Conservation (phyloP, 2,113 vertebrate species). For the Otus sunia region DNA sequence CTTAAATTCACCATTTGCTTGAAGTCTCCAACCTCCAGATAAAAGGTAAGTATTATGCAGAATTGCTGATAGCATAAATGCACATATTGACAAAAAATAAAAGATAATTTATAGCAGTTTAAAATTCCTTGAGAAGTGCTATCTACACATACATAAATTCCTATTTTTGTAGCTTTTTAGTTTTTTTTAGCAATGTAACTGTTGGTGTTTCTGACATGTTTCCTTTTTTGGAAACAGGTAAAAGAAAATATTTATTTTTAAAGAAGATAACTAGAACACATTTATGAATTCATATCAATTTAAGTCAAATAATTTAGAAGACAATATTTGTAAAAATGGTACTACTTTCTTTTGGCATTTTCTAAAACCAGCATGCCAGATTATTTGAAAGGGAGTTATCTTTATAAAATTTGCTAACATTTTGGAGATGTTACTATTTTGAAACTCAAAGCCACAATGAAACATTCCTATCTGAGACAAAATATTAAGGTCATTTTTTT, state of each 20-base stretch:
- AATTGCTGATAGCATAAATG: background rate
- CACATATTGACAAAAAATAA: background rate
- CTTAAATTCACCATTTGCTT: background rate
- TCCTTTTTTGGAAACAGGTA: background rate
- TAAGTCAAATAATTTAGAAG: background rate
- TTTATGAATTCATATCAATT: background rate
- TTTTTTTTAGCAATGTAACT: background rate
- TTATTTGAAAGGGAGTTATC: background rate
- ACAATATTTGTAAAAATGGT: background rate
- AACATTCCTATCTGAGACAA: background rate
- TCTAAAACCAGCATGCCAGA: background rate
- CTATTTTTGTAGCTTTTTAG: background rate
- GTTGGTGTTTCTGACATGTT: background rate
- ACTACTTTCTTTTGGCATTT: background rate
- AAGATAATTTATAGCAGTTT: background rate
- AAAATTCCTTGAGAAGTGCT: background rate
- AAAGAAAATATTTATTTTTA: background rate
- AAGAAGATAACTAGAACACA: background rate
- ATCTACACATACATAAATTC: background rate
- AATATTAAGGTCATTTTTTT: background rate
- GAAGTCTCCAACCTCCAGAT: background rate
- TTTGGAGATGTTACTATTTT: background rate
- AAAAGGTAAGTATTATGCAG: background rate
- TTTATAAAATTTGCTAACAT: background rate
- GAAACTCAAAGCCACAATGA: background rate